Evolutionary conservation across 2,888 invertebrate species (phyloP), one percentile per base, ranked within the genome.

Genomic region (Drosophila birchii): DNA sequence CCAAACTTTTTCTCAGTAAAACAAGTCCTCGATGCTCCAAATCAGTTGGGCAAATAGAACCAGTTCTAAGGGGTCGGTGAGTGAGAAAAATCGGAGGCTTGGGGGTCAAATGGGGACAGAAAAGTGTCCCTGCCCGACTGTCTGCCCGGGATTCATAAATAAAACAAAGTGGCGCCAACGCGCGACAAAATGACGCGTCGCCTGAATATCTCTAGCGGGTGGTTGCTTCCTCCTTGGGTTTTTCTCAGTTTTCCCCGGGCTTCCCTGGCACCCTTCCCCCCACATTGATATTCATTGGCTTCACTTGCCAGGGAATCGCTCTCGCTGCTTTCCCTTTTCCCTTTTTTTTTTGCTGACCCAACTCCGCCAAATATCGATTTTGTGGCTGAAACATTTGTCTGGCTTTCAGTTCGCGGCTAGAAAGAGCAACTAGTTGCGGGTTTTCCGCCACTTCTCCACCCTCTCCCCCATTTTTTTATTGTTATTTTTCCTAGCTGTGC

Each of bases 201-300:
- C 64, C 71, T 41, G 76, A 63, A 56, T 54, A 59, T 72, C 63
- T 58, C 57, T 23, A 62, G 72, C 41, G 58, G 73, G 68, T 71
- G 32, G 20, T 20, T 51, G 9, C 7, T 60, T 70, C 45, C 51
- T 60, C 9, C 60, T 47, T 53, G 34, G 29, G 60, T 39, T 43
- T 51, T 32, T 45, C 34, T 38, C 18, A 29, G 29, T 43, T 54
- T 43, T 9, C 29, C 53, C 29, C 20, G 18, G 49, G 20, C 20
- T 41, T 36, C 29, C 32, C n/a, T 2, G 26, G 16, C 43, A 20
- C 59, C 39, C 41, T 32, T 14, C 26, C 20, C 43, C 45, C 64
- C 41, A 49, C 61, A 86, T 81, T 84, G 89, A 75, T 89, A 89
- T 84, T 84, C 86, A 84, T 84, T 84, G 84, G 84, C 89, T 89